Conservation (phyloP, 2,797 vertebrate species). For the Diplodus puntazzo region DNA sequence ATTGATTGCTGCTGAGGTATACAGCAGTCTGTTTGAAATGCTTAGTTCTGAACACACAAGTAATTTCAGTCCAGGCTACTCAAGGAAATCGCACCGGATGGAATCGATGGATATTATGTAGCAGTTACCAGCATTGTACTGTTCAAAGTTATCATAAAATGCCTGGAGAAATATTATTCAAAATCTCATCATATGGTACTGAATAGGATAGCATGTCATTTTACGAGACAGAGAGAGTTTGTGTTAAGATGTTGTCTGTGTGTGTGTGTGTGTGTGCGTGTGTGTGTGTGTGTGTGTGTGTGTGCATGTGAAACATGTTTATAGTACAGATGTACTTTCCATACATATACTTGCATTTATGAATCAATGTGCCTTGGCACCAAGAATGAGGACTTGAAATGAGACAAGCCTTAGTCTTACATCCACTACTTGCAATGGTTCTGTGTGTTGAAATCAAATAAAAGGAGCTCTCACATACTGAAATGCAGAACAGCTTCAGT, state of each 20-base stretch:
- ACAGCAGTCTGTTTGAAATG: slow-evolving; percentile 82
- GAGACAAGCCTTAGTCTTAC: not conserved
- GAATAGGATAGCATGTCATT: slow-evolving; percentile 31
- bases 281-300: too few species aligned
- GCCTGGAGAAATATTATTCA: slow-evolving; percentile 71
- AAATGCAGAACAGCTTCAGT: too few species aligned
- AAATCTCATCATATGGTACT: slow-evolving; percentile 53
- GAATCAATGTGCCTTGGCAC: not conserved
- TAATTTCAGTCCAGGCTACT: slow-evolving; percentile 80
- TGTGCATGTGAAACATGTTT: not conserved
- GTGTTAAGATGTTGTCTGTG: slow-evolving; percentile 13
- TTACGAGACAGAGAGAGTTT: not conserved
- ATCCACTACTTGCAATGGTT: too few species aligned
- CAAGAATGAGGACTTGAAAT: not conserved
- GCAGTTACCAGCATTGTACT: slow-evolving; percentile 70
- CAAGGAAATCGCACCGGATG: slow-evolving; percentile 78
- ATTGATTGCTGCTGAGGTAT: slow-evolving; percentile 85
- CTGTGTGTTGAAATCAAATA: too few species aligned
- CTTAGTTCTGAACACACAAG: slow-evolving; percentile 79
- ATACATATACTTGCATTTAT: slow-evolving; percentile 8
- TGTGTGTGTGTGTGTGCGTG: too few species aligned
- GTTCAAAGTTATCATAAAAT: slow-evolving; percentile 82
- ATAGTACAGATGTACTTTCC: not conserved
- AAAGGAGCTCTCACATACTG: too few species aligned
- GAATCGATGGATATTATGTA: slow-evolving; percentile 82